Evolutionary conservation across 2,113 vertebrate genomes (phyloP), one percentile per base, ranked within the genome.

Genomic region (Steatornis caripensis): DNA sequence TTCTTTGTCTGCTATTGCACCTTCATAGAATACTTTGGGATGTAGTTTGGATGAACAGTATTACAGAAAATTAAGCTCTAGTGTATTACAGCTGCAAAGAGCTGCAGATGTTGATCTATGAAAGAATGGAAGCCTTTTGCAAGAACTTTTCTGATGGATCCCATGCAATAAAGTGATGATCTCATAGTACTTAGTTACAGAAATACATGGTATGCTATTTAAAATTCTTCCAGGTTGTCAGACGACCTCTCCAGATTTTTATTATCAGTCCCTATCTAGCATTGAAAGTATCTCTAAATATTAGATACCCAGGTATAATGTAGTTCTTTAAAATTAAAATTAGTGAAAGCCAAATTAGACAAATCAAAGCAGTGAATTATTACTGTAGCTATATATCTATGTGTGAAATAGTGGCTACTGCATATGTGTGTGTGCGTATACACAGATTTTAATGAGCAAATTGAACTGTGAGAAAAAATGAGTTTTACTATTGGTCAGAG

Each of bases 391-490:
- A 26, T 57, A 26, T n/a, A 30, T 37, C 12, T 75, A 2, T 37
- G 27, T 23, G 12, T 46, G 65, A 79, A 87, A 86, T 43, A 48
- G 6, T 16, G 26, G 18, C 18, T 89, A 24, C 0, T 0, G 4
- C 49, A 21, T 41, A 36, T 1, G 0, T 21, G 1, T 37, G 10
- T 54, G 16, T 66, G 2, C 1, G 2, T 24, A 11, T 21, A 41
- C 12, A 37, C 8, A 45, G 13, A n/a, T 48, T 88, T 62, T 49
- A 74, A 45, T 6, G 21, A 46, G 2, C 23, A 1, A 70, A 43
- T 65, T 84, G 37, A 34, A 16, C 29, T 69, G 18, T 49, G 12
- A 65, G 26, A 46, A 87, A 88, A 66, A 78, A 71, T 2, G 0
- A 10, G 2, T n/a, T 46, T 81, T 41, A 18, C 14, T 51, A 22